Evolutionary conservation across 2,113 vertebrate genomes (phyloP).

Genomic region (Psephotus haematonotus): DNA sequence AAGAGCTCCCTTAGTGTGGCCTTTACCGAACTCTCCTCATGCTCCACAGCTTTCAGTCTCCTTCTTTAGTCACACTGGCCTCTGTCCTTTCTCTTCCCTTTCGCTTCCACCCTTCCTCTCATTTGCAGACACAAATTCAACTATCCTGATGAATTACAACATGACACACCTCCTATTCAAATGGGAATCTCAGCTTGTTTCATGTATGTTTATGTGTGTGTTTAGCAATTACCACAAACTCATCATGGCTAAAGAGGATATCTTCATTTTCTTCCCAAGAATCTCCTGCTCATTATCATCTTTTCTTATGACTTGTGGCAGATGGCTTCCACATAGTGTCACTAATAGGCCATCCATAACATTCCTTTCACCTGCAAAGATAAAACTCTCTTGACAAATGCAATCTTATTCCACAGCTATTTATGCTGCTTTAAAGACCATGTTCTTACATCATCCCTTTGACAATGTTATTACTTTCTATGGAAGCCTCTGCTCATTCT

Average conservation of each 20-base stretch:
- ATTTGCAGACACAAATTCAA: not conserved
- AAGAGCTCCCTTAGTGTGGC: not conserved
- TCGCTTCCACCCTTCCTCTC: not conserved
- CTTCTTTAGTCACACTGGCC: not conserved
- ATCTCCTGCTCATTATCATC: not conserved
- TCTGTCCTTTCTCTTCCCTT: not conserved
- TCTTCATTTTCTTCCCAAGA: not conserved
- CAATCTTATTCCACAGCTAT: not conserved
- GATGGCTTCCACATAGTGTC: not conserved
- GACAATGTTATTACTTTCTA: conserved; percentile 8
- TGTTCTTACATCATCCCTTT: not conserved
- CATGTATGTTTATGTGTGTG: not conserved
- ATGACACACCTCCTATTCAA: not conserved
- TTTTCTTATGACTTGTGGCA: not conserved
- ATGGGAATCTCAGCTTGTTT: not conserved
- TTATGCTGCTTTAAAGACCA: not conserved
- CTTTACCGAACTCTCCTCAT: not conserved
- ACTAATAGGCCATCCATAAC: not conserved
- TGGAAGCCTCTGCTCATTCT: not conserved
- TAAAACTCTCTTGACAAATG: conserved; percentile 36
- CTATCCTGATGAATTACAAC: not conserved
- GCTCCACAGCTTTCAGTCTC: not conserved
- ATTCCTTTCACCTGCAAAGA: conserved; percentile 13
- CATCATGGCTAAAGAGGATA: not conserved
- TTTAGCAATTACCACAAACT: not conserved